Percentiles rank a stretch among this genome's conserved stretches.
Evolutionary conservation across 2,888 invertebrate species (phyloP).

Genomic region (Protodeltote pygarga): DNA sequence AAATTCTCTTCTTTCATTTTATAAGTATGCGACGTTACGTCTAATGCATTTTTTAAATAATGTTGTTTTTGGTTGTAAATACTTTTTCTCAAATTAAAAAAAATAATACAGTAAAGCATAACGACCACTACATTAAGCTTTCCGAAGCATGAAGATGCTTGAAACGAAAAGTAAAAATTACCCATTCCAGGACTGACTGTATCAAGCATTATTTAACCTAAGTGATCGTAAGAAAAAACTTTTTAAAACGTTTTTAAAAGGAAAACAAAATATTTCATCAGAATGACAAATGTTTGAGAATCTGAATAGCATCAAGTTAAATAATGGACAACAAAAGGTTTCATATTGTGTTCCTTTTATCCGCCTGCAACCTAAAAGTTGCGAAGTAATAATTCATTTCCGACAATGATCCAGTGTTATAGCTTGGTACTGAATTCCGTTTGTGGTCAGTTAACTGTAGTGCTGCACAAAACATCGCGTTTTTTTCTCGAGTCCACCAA

Average conservation of each 20-base stretch:
- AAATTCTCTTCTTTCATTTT: too few species aligned
- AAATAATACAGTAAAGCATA: too few species aligned
- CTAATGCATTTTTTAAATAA: not conserved
- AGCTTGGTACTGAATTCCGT: constrained; percentile 38
- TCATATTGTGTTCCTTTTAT: constrained; percentile 40
- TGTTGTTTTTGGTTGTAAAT: not conserved
- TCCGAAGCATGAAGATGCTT: too few species aligned
- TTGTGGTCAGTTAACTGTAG: constrained; percentile 38
- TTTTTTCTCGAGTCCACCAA: constrained; percentile 48
- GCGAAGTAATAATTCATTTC: constrained; percentile 49
- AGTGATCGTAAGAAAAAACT: too few species aligned
- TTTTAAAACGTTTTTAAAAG: constrained; percentile 19
- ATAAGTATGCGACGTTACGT: too few species aligned
- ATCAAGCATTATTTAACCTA: too few species aligned
- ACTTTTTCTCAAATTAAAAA: not conserved
- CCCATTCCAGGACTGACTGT: too few species aligned
- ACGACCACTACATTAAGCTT: too few species aligned
- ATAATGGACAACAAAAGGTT: constrained; percentile 38
- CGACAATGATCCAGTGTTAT: constrained; percentile 51
- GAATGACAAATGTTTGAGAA: constrained; percentile 34
- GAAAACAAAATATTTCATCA: constrained; percentile 19
- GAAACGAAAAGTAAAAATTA: too few species aligned
- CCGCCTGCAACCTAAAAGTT: constrained; percentile 40
- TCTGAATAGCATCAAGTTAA: constrained; percentile 39
- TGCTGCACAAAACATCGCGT: constrained; percentile 36